Evolutionary conservation across 2,888 invertebrate genomes (phyloP), one percentile per base, ranked within the genome.

Genomic region (Lithophane ornitopus): DNA sequence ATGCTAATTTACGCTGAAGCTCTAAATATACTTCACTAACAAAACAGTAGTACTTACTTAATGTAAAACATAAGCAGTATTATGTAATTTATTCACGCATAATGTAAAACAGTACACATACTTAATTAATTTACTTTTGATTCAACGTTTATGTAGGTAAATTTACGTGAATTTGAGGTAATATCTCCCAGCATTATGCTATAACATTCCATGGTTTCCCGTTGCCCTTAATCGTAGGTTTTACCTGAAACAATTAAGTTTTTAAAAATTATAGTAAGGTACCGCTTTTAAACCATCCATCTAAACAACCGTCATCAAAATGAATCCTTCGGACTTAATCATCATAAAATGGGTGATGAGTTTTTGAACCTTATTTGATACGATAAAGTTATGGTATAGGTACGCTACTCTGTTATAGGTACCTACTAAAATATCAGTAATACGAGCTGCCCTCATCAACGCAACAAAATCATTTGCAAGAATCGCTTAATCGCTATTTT

Each of bases 131-230:
- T 74, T 26, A 58, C 19, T 58, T n/a, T 58, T 26, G 16, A 16
- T 28, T 22, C 26, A n/a, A 54, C 9, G 6, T 72, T 12, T 7
- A 16, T 0, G 12, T 63, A 59, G 12, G 12, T 56, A 52, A 4
- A 12, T 16, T 22, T 41, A 52, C 3, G 22, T 34, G 41, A 66
- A 52, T 46, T 44, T 14, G 26, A 26, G 34, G 26, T 56, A 26
- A 22, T 39, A 28, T 41, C 14, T 41, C 14, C 22, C 34, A 34
- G 73, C 28, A 56, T 65, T 62, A 97, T 49, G 96, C 95, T 72
- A 96, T 92, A 52, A 97, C 94, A 91, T 97, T 97, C 98, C 98
- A 98, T 8, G 97, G 97, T 41, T 93, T 96, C 78, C 96, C 97
- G 39, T 91, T 95, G 71, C 91, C 94, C 61, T 93, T 93, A 78